A percentile compares a stretch with the other conserved stretches of the same genome.
phyloP scores from a whole-genome alignment of 2,113 vertebrate species.

The Vidua chalybeata region DNA sequence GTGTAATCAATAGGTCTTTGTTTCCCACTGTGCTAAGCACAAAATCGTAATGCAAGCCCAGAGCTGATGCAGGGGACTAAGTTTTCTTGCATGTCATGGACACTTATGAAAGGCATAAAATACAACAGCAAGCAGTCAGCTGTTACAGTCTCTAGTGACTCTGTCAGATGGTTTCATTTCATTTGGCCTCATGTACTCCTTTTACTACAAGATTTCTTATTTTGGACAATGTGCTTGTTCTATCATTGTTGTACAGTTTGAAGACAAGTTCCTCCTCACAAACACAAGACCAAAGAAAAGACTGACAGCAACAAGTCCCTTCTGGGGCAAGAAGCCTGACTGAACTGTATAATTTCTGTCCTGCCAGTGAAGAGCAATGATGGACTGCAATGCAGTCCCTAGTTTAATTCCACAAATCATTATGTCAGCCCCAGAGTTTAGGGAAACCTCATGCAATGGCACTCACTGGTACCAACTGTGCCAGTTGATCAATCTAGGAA shows the following conservation, averaged over 20 bases:
- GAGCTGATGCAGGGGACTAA: neutral
- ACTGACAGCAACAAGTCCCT: neutral
- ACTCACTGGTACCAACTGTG: neutral
- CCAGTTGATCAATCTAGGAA: neutral
- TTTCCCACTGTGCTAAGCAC: slow-evolving; percentile 50
- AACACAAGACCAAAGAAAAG: neutral
- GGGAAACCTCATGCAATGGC: neutral
- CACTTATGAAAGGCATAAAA: slow-evolving; percentile 60
- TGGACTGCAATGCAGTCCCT: neutral
- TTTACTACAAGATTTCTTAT: neutral
- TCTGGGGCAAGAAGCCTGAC: neutral
- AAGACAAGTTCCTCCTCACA: slow-evolving; percentile 1
- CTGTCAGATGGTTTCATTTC: neutral
- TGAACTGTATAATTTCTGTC: neutral
- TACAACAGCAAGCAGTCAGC: neutral
- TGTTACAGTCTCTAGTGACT: neutral
- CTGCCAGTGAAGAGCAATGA: neutral
- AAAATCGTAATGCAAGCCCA: neutral
- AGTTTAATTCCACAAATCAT: neutral
- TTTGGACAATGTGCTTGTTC: neutral
- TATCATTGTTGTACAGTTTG: neutral
- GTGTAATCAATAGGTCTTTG: slow-evolving; percentile 48
- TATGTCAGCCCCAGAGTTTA: neutral
- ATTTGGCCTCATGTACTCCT: neutral
- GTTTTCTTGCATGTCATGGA: neutral